Conservation (phyloP, 2,797 vertebrate genomes). For the Gallinago nigripennis region DNA sequence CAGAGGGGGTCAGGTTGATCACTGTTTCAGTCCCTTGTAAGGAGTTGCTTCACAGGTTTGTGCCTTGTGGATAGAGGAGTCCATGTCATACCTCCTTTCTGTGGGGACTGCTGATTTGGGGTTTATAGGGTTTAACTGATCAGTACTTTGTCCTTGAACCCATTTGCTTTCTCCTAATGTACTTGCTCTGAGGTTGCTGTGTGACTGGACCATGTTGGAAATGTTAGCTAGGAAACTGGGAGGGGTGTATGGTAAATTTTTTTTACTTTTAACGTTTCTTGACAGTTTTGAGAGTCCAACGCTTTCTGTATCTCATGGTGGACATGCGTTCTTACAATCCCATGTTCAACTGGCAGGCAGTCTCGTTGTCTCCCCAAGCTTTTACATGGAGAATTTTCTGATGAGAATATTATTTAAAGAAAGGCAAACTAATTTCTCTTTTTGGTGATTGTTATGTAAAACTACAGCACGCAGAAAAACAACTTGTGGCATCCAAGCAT, state of each 20-base stretch:
- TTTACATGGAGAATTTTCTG: not conserved
- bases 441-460: not conserved
- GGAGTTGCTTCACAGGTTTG: not conserved
- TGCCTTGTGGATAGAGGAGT: not conserved
- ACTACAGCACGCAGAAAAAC: not conserved
- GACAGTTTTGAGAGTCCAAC: not conserved
- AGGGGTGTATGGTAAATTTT: not conserved
- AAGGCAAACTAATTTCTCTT: not conserved
- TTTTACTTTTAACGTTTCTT: not conserved
- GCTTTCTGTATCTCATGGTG: not conserved
- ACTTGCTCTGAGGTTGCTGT: not conserved
- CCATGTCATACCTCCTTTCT: not conserved
- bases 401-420: not conserved
- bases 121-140: not conserved
- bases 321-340: not conserved
- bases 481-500: not conserved
- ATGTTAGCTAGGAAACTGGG: not conserved
- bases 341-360: accelerated
- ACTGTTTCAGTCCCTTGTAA: not conserved
- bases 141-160: not conserved
- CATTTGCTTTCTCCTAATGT: not conserved
- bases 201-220: not conserved
- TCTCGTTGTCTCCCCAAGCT: not conserved
- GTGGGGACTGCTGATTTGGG: not conserved
- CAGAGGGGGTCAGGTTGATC: not conserved